Evolutionary conservation across 2,888 invertebrate species (phyloP).

Genomic region (Heliconius cydno): DNA sequence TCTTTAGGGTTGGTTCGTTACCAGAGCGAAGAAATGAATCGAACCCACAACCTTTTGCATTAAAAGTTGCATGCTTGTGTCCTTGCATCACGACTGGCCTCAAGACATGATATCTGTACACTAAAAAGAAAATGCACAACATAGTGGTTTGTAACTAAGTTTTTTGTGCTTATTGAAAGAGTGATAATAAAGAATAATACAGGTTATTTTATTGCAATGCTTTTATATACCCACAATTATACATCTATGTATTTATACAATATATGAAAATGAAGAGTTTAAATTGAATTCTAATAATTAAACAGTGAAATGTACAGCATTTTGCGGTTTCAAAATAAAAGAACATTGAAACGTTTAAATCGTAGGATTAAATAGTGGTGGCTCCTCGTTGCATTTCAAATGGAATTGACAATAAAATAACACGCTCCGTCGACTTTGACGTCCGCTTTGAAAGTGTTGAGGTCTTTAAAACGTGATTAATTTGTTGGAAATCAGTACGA

Average conservation of each 20-base stretch:
- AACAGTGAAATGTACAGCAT: neutral
- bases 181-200: too few relatives aligned
- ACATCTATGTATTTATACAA: neutral
- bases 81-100: too few relatives aligned
- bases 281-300: neutral
- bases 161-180: too few relatives aligned
- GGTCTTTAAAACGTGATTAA: slow-evolving; percentile 17
- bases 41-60: too few relatives aligned
- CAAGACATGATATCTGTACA: too few relatives aligned
- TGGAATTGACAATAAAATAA: slow-evolving; percentile 51
- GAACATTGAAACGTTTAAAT: slow-evolving; percentile 6
- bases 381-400: slow-evolving; percentile 24
- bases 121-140: too few relatives aligned
- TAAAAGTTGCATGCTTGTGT: too few relatives aligned
- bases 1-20: too few relatives aligned
- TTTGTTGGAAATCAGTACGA: slow-evolving; percentile 11
- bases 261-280: neutral
- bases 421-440: slow-evolving; percentile 46
- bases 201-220: too few relatives aligned
- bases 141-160: too few relatives aligned
- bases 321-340: neutral
- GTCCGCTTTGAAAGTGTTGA: slow-evolving; percentile 23
- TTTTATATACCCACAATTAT: too few relatives aligned
- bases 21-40: too few relatives aligned
- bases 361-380: slow-evolving; percentile 7